Base-by-base conservation (phyloP, 2,888 invertebrate species). In the Leptarthrus brevirostris region DNA sequence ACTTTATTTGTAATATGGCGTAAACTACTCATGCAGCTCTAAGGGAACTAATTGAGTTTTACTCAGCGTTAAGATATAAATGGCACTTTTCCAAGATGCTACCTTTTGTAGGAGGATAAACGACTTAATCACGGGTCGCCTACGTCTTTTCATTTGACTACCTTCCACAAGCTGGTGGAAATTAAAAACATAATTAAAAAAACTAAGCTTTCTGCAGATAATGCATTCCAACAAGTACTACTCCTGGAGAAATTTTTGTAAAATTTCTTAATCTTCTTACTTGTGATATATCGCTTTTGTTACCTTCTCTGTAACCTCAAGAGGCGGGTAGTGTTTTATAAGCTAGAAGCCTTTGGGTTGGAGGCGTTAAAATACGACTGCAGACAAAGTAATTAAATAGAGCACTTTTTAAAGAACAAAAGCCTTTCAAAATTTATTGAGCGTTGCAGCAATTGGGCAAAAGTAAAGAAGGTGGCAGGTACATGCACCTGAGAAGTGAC, bases 151-250 rank as follows among this genome's bases (percentile, higher is more conserved):
- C 16, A 22, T n/a, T 54, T 26, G 14, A 22, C 14, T 26, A 34
- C 30, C 5, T 54, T 24, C 30, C 30, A 30, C 30, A 30, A 30
- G 30, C 1, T 30, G 30, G 30, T 6, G 30, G 30, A 1, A 30
- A 30, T 6, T 30, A 6, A 30, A 30, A 30, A 30, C 5, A 8
- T 6, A 4, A 8, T 6, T 30, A 4, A 6, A 4, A 30, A 30
- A 30, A 30, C 4, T 4, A 30, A 6, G 30, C 30, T 22, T 22
- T 24, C 56, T 56, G 30, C 24, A 56, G 30, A 16, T 26, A 16
- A 56, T 12, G 24, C 16, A 56, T 56, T 56, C 16, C 56, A 56
- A 56, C 56, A 56, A 56, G 56, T 56, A 30, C 24, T 12, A 30
- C 16, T 34, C 10, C 26, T 30, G 30, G 30, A 30, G 4, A 8